Evolutionary conservation across 2,113 vertebrate genomes (phyloP), one percentile per base, ranked within the genome.

Genomic region (Actenoides lindsayi): DNA sequence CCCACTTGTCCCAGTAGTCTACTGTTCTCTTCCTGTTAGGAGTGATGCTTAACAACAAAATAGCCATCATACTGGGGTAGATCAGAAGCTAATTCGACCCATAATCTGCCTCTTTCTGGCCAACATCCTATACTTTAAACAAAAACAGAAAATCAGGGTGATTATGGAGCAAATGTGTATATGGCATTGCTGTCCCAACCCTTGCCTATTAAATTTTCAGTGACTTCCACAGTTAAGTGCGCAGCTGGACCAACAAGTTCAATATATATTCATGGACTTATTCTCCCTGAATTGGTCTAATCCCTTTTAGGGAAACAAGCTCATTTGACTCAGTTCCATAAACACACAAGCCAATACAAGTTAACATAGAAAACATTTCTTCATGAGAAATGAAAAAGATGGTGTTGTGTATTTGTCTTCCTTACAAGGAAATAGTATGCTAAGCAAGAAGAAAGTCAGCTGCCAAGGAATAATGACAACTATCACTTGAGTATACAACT

Each of bases 381-480:
- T 71, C 14, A 0, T 24, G 50, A 87, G 89, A 96, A 76, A 77
- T 16, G 15, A 94, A 87, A 6, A 35, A 57, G 77, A 41, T 3
- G 1, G 77, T 64, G 69, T 11, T 71, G 42, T 18, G 35, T 13
- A 75, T 89, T 64, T 65, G 37, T 16, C 75, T 91, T 92, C 94
- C 87, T 87, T 91, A 92, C 74, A 92, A 83, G 83, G 94, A 68
- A 69, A 96, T 79, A 78, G 53, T 96, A 54, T 67, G 87, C 89
- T 85, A 77, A 82, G 65, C 77, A 87, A 90, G 92, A 92, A 92
- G 69, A 88, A 85, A 95, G 82, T n/a, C 76, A 87, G 80, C 17
- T 7, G 1, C 86, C 48, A 63, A 46, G 50, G 48, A 92, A 90
- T 62, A 93, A 84, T 19, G 91, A 95, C 94, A 95, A 63, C 90